phyloP scores from a whole-genome alignment of 2,797 vertebrate genomes.

The Crocodylus rhombifer region DNA sequence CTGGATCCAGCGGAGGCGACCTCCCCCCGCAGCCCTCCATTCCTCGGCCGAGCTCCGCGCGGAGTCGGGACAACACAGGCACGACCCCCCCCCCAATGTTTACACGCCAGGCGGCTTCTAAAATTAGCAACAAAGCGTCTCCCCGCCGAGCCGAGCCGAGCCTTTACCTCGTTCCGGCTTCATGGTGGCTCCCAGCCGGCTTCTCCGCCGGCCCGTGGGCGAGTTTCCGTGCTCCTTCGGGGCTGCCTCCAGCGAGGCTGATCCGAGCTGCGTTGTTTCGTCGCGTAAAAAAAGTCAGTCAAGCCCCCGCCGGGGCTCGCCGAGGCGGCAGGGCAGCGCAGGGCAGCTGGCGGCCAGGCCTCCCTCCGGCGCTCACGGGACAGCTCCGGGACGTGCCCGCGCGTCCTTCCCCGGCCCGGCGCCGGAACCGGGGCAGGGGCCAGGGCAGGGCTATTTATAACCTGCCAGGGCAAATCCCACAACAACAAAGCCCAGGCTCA shows the following conservation, averaged over 20 bases:
- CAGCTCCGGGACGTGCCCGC: conserved; percentile 55
- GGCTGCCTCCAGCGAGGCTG: conserved; percentile 1
- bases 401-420: conserved; percentile 79
- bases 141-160: background rate
- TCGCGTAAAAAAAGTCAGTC: background rate
- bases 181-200: conserved; percentile 83
- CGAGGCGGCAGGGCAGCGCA: background rate
- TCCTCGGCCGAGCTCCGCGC: background rate
- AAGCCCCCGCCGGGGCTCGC: background rate
- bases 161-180: conserved; percentile 95
- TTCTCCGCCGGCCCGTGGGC: conserved; percentile 18
- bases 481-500: conserved; percentile 44
- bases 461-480: conserved; percentile 66
- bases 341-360: conserved; percentile 48
- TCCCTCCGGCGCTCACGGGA: conserved; percentile 45
- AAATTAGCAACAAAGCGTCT: background rate
- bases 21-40: too few relatives aligned
- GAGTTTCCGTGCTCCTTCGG: background rate
- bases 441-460: conserved; percentile 79
- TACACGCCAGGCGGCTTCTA: background rate
- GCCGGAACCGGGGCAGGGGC: conserved; percentile 49
- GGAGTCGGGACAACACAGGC: too few relatives aligned
- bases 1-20: too few relatives aligned
- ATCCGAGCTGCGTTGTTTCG: background rate
- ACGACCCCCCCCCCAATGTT: background rate